These are phyloP conservation scores for Metacarcinus magister DNA, from an alignment of 2,888 invertebrate genomes.

Conservation along the genomic window DNA sequence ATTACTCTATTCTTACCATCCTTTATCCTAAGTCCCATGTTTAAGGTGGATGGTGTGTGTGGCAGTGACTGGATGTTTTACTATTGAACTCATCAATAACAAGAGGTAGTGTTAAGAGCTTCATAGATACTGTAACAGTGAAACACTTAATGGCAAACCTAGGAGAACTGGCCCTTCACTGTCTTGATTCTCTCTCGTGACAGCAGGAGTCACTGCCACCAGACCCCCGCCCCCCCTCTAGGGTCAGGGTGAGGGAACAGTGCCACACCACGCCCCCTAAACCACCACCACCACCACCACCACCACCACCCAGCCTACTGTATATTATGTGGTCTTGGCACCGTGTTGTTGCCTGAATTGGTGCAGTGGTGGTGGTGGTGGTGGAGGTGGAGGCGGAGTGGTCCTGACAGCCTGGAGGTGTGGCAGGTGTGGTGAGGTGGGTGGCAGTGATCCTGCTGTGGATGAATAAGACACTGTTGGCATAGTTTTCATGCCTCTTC, in stretches of 20 bases:
- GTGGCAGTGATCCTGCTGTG: background rate
- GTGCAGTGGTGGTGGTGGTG: too few relatives aligned
- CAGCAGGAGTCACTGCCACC: background rate
- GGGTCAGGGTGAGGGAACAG: background rate
- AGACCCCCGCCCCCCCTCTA: background rate
- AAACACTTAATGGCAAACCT: slow-evolving; percentile 76
- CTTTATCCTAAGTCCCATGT: background rate
- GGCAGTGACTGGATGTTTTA: background rate
- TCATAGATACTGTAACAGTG: slow-evolving; percentile 72
- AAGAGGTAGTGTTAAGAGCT: slow-evolving; percentile 76
- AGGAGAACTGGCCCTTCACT: slow-evolving; percentile 57
- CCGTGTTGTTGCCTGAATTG: background rate
- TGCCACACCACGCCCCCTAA: background rate
- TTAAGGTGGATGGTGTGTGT: background rate
- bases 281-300: background rate
- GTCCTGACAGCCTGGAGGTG: background rate
- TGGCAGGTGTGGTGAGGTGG: background rate
- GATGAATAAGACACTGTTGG: slow-evolving; percentile 61
- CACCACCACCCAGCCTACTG: background rate
- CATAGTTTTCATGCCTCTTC: slow-evolving; percentile 73
- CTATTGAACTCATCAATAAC: slow-evolving; percentile 15
- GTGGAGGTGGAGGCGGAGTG: too few relatives aligned
- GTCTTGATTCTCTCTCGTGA: background rate
- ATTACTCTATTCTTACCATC: too few relatives aligned
- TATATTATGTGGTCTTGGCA: background rate